Conservation (phyloP, 2,797 vertebrate species). For the Dallia pectoralis region DNA sequence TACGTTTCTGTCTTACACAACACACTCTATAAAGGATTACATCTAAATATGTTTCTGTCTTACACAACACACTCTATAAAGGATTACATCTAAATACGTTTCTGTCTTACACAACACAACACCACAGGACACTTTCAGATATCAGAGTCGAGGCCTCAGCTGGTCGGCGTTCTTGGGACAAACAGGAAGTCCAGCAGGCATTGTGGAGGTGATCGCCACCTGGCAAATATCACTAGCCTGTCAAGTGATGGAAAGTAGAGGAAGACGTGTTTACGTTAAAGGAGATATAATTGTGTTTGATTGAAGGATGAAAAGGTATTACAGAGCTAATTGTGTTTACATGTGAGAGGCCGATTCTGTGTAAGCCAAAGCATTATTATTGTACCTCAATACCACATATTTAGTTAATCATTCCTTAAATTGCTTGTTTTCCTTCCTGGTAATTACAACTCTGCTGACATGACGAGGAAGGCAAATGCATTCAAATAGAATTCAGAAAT, state of each 20-base stretch:
- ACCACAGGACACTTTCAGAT: too few species aligned
- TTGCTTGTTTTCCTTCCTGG: conserved; percentile 59
- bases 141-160: too few species aligned
- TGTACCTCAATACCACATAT: conserved; percentile 48
- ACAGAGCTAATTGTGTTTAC: conserved; percentile 61
- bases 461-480: conserved; percentile 37
- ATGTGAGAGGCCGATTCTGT: conserved; percentile 50
- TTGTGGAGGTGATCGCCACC: conserved; percentile 59
- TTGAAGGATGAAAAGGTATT: conserved; percentile 63
- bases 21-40: neutral
- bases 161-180: conserved; percentile 24
- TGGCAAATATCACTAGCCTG: conserved; percentile 71
- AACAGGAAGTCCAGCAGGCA: conserved; percentile 55
- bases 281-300: conserved; percentile 69
- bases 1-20: too few species aligned
- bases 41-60: neutral
- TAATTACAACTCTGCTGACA: conserved; percentile 48
- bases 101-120: neutral
- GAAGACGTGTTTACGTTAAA: conserved; percentile 62
- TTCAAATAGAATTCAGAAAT: conserved; percentile 62
- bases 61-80: too few species aligned
- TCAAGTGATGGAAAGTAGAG: conserved; percentile 58
- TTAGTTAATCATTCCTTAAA: conserved; percentile 61
- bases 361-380: conserved; percentile 53
- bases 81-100: too few species aligned